Evolutionary conservation across 2,888 invertebrate species (phyloP).

Genomic region (Hydrotaea diabolus): DNA sequence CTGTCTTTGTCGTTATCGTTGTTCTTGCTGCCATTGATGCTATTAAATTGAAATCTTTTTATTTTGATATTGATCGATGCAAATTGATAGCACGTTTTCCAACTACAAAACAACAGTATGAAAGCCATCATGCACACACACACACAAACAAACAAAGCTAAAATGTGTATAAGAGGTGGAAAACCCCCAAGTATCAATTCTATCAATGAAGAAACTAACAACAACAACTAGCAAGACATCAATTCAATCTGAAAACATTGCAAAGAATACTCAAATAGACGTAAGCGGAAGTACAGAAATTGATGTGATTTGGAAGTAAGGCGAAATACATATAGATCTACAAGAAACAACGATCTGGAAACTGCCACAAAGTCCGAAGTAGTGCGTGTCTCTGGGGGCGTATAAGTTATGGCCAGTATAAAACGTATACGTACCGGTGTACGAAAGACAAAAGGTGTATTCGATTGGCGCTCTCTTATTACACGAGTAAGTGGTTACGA

Average conservation of each 20-base stretch:
- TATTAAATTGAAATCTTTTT: conserved; percentile 68
- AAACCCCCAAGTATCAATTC: neutral
- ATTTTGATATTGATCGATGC: conserved; percentile 70
- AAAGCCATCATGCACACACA: neutral
- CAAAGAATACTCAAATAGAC: conserved; percentile 15
- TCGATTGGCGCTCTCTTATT: no score
- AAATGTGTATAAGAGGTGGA: neutral
- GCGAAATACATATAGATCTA: no score
- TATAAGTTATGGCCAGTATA: neutral
- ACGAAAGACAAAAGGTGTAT: neutral
- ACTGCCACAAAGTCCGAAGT: no score
- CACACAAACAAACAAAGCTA: neutral
- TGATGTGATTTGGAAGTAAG: neutral
- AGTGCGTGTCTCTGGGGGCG: neutral
- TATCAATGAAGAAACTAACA: conserved; percentile 1
- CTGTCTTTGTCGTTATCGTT: conserved; percentile 9
- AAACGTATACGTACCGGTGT: neutral
- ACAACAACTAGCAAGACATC: neutral
- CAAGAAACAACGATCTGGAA: no score
- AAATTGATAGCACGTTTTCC: conserved; percentile 68
- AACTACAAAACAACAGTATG: conserved; percentile 42
- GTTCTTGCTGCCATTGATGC: conserved; percentile 51
- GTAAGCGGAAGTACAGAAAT: conserved; percentile 6
- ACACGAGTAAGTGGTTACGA: no score
- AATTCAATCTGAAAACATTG: conserved; percentile 18